Base-by-base conservation (phyloP, 2,797 vertebrate species). In the Malurus splendens region DNA sequence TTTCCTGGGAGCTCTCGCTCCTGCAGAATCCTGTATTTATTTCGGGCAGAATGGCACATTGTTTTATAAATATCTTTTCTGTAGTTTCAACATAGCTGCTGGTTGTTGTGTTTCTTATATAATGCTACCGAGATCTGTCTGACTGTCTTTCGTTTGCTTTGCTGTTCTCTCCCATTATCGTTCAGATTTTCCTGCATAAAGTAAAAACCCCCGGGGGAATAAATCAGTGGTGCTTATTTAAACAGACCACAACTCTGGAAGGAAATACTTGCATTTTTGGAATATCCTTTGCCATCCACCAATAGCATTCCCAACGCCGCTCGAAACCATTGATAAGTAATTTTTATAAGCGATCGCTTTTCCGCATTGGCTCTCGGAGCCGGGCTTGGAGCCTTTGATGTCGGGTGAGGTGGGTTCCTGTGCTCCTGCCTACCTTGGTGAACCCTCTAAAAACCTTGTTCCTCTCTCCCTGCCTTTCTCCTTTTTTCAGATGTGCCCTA, bases 401-500 rank as follows among this genome's bases (percentile, higher is more conserved):
- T 79, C 1, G 55, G 62, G 70, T 9, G 82, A 90, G 72, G 73
- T 85, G 91, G 76, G 73, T 68, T 77, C 90, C 70, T 81, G 64
- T 55, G 68, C 82, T 77, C 56, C 78, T 55, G 24, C 74, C 61
- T 61, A 77, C 84, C 70, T 45, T 28, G 79, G 65, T 30, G 75
- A 77, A 67, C 82, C 8, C 24, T 52, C 91, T 95, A 56, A 93
- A 95, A 83, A 28, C 17, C 12, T 79, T 65, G 20, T 51, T 75
- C 82, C 73, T 93, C 73, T 92, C 87, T 86, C 91, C 85, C 76
- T 85, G 83, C 73, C 65, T 89, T 89, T 94, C 81, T 92, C 82
- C 50, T 4, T 87, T 79, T 90, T 79, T 18, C 96, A 98, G 97
- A 97, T 98, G 97, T 94, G 94, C 95, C 94, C 96, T 85, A 52